Conservation (phyloP, 2,888 invertebrate genomes). For the Tipula helvola region DNA sequence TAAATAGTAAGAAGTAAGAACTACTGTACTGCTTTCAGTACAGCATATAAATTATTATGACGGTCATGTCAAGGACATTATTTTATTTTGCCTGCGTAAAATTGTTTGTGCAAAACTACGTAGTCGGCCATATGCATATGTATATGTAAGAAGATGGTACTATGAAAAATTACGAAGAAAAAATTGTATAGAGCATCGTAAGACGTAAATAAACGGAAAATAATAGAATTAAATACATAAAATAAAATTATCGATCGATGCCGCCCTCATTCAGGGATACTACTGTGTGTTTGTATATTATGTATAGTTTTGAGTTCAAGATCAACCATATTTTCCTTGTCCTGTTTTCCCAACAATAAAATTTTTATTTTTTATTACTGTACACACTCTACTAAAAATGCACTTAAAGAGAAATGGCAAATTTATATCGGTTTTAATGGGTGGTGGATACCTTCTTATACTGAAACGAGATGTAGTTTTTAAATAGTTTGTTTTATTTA, state of each 20-base stretch:
- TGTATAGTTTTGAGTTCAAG: constrained; percentile 5
- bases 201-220: neutral
- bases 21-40: neutral
- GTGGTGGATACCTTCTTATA: neutral
- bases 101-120: neutral
- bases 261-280: constrained; percentile 5
- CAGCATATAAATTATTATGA: neutral
- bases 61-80: neutral
- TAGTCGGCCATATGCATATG: neutral
- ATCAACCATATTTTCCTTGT: neutral
- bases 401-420: neutral
- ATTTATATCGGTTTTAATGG: neutral
- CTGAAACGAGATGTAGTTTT: neutral
- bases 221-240: neutral
- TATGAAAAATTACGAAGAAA: neutral
- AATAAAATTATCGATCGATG: neutral
- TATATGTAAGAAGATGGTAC: neutral
- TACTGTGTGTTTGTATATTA: neutral
- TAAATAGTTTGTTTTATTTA: neutral
- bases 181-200: neutral
- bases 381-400: neutral
- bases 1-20: too few species aligned
- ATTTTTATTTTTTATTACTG: neutral
- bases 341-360: neutral
- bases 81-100: neutral